Percentiles rank a stretch among this genome's conserved stretches.
phyloP scores from a whole-genome alignment of 2,797 vertebrate species.

The Aplochiton taeniatus region DNA sequence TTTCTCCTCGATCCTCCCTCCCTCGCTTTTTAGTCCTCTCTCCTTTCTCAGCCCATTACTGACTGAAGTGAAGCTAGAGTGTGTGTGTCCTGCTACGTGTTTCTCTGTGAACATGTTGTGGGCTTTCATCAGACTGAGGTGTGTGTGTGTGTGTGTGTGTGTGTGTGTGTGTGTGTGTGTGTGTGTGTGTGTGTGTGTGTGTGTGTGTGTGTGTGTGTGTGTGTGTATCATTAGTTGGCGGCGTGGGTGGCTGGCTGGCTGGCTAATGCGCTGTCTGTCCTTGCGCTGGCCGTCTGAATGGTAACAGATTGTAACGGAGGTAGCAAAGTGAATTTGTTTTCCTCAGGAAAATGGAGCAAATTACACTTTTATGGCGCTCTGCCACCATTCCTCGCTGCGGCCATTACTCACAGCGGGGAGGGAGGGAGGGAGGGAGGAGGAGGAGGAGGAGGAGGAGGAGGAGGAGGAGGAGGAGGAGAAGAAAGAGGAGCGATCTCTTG shows the following conservation, averaged over 20 bases:
- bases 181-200: constrained; percentile 19
- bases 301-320: constrained; percentile 74
- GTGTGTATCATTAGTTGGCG: constrained; percentile 62
- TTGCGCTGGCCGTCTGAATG: constrained; percentile 69
- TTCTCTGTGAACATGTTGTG: constrained; percentile 28
- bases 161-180: constrained; percentile 39
- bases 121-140: background rate
- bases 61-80: constrained; percentile 22
- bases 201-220: constrained; percentile 16
- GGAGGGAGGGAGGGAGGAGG: constrained; percentile 37
- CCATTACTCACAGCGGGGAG: constrained; percentile 73
- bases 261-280: constrained; percentile 65
- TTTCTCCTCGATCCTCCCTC: constrained; percentile 5
- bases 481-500: too few relatives aligned
- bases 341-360: constrained; percentile 76
- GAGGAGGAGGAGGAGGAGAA: constrained; percentile 26
- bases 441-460: constrained; percentile 37
- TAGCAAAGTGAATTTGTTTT: constrained; percentile 77
- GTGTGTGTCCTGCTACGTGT: background rate
- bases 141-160: background rate
- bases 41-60: constrained; percentile 50
- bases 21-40: constrained; percentile 6
- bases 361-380: constrained; percentile 81
- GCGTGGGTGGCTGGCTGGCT: constrained; percentile 46
- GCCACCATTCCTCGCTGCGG: constrained; percentile 73